Evolutionary conservation across 1,140 invertebrate genomes (phyloP).

Genomic region (Calephelis nemesis): DNA sequence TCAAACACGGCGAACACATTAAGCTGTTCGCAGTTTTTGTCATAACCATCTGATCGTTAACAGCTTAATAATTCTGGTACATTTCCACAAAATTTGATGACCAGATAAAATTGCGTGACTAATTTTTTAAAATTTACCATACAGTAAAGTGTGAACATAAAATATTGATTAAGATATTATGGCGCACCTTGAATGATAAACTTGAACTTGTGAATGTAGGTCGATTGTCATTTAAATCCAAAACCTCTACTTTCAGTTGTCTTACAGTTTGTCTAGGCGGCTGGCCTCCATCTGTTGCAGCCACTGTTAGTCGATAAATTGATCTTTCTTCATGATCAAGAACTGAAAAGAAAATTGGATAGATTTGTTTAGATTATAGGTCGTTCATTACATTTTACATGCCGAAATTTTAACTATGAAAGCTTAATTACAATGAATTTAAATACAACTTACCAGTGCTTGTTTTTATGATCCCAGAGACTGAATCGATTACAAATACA

Average conservation of each 20-base stretch:
- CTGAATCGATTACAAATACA: conserved; percentile 91
- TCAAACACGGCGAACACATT: neutral
- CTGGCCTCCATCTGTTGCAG: conserved; percentile 91
- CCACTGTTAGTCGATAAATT: conserved; percentile 91
- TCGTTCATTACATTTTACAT: no score
- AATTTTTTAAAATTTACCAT: no score
- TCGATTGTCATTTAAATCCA: conserved; percentile 94
- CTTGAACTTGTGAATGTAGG: conserved; percentile 95
- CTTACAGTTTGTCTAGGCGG: conserved; percentile 90
- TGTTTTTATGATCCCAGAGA: conserved; percentile 92
- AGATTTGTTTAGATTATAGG: neutral
- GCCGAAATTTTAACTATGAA: no score
- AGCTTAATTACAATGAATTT: neutral
- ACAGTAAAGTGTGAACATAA: neutral
- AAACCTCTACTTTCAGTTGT: conserved; percentile 90
- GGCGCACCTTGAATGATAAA: conserved; percentile 89
- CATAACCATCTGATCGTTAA: conserved; percentile 1
- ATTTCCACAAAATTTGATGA: conserved; percentile 6
- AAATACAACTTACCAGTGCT: conserved; percentile 78
- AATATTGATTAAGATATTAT: conserved; percentile 1
- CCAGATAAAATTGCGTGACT: neutral
- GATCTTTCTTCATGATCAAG: conserved; percentile 94
- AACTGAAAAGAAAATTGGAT: conserved; percentile 67
- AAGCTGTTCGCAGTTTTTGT: conserved; percentile 11
- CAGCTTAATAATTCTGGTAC: conserved; percentile 11